phyloP scores from a whole-genome alignment of 2,888 invertebrate genomes.

The Anagyrus pseudococci region DNA sequence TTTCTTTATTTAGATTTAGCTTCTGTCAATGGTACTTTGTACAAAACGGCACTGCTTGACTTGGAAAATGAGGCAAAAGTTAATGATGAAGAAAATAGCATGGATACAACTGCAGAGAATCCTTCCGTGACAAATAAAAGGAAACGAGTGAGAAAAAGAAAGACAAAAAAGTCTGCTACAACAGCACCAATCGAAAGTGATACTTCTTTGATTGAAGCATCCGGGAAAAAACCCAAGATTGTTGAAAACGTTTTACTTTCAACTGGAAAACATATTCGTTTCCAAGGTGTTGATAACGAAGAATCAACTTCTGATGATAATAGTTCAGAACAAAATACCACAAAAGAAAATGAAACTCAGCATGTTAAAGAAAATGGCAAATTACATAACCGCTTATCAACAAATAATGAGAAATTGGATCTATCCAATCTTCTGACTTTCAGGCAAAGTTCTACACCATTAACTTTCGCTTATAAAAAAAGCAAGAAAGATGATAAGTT shows the following conservation, averaged over 20 bases:
- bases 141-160: slow-evolving; percentile 44
- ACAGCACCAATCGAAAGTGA: slow-evolving; percentile 24
- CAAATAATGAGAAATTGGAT: slow-evolving; percentile 20
- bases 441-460: slow-evolving; percentile 47
- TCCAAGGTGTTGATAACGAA: slow-evolving; percentile 42
- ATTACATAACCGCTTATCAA: background rate
- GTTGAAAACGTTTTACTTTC: slow-evolving; percentile 43
- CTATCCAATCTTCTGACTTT: slow-evolving; percentile 46
- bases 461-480: slow-evolving; percentile 44
- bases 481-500: slow-evolving; percentile 13
- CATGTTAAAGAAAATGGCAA: background rate
- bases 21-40: slow-evolving; percentile 30
- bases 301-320: slow-evolving; percentile 20
- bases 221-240: slow-evolving; percentile 47
- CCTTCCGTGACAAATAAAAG: slow-evolving; percentile 35
- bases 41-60: slow-evolving; percentile 38
- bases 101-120: slow-evolving; percentile 35
- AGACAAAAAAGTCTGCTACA: slow-evolving; percentile 32
- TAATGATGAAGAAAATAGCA: slow-evolving; percentile 33
- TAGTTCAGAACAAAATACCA: slow-evolving; percentile 5
- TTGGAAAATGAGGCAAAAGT: slow-evolving; percentile 33
- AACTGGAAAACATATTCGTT: slow-evolving; percentile 51
- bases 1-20: no score
- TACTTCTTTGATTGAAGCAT: slow-evolving; percentile 13
- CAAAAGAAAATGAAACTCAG: background rate